Conservation (phyloP, 2,113 vertebrate genomes). For the Otolemur garnettii region DNA sequence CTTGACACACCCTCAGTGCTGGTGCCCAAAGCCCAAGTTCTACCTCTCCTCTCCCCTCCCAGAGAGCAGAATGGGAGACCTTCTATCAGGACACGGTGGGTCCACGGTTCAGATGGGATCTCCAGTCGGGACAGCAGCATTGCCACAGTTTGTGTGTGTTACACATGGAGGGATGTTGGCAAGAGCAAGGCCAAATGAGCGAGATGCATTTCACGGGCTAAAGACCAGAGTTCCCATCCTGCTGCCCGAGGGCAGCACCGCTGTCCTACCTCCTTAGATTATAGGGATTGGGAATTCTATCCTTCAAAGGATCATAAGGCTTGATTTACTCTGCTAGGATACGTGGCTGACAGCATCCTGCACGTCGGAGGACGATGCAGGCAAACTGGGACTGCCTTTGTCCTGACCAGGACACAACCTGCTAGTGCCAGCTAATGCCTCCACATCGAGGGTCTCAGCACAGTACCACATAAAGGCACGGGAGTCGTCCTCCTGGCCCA, state of each 20-base stretch:
- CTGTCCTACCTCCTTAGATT: fast-evolving
- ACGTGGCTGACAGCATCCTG: fast-evolving
- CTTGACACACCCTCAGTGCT: background rate
- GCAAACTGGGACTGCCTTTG: fast-evolving
- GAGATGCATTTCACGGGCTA: fast-evolving
- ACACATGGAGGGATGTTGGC: fast-evolving
- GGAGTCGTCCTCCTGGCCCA: too few relatives aligned
- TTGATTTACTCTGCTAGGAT: fast-evolving
- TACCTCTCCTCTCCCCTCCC: background rate
- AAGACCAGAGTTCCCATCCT: fast-evolving
- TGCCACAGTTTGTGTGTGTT: fast-evolving
- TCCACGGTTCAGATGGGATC: background rate
- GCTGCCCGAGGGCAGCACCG: fast-evolving
- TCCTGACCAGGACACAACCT: fast-evolving
- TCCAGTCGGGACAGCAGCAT: fast-evolving
- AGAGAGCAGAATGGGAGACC: fast-evolving
- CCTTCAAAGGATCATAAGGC: fast-evolving
- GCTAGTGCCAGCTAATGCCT: fast-evolving
- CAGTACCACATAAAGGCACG: fast-evolving
- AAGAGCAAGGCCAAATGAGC: fast-evolving
- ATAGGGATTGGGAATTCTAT: fast-evolving
- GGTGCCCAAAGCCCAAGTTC: background rate
- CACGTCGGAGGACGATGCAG: background rate
- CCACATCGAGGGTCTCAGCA: fast-evolving
- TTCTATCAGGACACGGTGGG: fast-evolving